phyloP scores from a whole-genome alignment of 2,888 invertebrate genomes.

The Eremobia ochroleuca region DNA sequence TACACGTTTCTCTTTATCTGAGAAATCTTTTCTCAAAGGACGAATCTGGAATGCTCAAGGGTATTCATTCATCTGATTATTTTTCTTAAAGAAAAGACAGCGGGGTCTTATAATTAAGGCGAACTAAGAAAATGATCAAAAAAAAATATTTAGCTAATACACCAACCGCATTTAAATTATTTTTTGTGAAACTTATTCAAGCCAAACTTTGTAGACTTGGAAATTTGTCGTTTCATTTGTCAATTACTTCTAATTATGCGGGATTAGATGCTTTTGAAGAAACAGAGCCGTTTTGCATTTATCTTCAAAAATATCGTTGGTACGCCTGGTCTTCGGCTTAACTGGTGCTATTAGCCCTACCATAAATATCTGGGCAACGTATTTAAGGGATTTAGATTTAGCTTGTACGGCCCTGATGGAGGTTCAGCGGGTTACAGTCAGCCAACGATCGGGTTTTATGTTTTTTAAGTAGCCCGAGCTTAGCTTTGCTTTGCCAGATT shows the following conservation, averaged over 20 bases:
- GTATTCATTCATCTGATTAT: slow-evolving; percentile 86
- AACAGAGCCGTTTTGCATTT: slow-evolving; percentile 62
- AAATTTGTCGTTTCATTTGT: slow-evolving; percentile 52
- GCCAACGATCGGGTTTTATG: slow-evolving; percentile 75
- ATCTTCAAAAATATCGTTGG: slow-evolving; percentile 72
- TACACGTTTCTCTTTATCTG: slow-evolving; percentile 84
- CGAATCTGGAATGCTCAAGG: slow-evolving; percentile 82
- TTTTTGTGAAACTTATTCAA: slow-evolving; percentile 46
- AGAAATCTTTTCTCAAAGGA: slow-evolving; percentile 85
- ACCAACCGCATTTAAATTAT: slow-evolving; percentile 32
- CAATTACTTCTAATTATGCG: slow-evolving; percentile 60
- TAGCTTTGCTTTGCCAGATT: slow-evolving; percentile 62
- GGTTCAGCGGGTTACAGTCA: slow-evolving; percentile 82
- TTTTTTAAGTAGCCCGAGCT: slow-evolving; percentile 74
- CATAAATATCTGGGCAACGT: slow-evolving; percentile 89
- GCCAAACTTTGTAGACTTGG: slow-evolving; percentile 42
- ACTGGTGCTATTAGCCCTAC: slow-evolving; percentile 86
- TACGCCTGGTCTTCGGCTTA: slow-evolving; percentile 80
- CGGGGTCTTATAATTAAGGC: slow-evolving; percentile 79
- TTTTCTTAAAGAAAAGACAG: slow-evolving; percentile 80
- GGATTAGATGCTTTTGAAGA: slow-evolving; percentile 60
- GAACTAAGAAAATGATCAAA: slow-evolving; percentile 66
- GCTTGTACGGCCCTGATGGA: slow-evolving; percentile 86
- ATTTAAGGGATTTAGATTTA: slow-evolving; percentile 88
- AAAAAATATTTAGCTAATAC: slow-evolving; percentile 63